These are phyloP conservation scores for Nematolebias whitei DNA, from an alignment of 2,113 vertebrate genomes.

Conservation along the genomic window DNA sequence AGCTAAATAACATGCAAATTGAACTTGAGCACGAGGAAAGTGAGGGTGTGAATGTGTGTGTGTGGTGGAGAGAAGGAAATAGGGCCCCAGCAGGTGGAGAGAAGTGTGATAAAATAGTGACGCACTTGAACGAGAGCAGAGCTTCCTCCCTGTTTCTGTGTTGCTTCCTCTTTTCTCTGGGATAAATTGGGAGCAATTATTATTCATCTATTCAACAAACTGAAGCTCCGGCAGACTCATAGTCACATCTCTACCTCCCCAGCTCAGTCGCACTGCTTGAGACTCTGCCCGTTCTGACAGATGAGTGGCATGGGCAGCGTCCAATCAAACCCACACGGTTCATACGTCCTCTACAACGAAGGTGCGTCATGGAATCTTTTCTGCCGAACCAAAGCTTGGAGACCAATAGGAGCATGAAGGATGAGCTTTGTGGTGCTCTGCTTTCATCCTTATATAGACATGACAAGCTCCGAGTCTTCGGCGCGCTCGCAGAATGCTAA, in stretches of 20 bases:
- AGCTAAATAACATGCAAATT: constrained; percentile 26
- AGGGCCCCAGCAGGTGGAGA: constrained; percentile 50
- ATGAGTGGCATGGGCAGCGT: constrained; percentile 44
- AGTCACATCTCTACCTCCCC: constrained; percentile 19
- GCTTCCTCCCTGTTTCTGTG: constrained; percentile 19
- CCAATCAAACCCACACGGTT: constrained; percentile 55
- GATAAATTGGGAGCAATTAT: constrained; percentile 47
- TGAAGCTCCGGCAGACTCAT: constrained; percentile 27
- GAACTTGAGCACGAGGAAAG: constrained; percentile 20
- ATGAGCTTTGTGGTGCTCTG: constrained; percentile 48
- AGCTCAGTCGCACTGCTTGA: neutral
- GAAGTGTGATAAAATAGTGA: constrained; percentile 60
- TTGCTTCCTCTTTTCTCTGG: constrained; percentile 33
- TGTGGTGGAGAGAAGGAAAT: neutral
- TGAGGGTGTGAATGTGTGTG: constrained; percentile 15
- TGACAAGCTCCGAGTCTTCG: constrained; percentile 32
- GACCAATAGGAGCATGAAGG: constrained; percentile 56
- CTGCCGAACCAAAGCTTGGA: constrained; percentile 51
- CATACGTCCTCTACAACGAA: constrained; percentile 29
- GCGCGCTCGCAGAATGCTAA: constrained; percentile 16
- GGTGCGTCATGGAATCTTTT: constrained; percentile 66
- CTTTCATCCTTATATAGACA: constrained; percentile 73
- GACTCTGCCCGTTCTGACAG: constrained; percentile 6
- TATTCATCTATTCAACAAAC: constrained; percentile 50
- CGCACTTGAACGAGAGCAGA: constrained; percentile 43